phyloP scores from a whole-genome alignment of 2,888 invertebrate genomes.

The Sinodicranocentrus sp. region DNA sequence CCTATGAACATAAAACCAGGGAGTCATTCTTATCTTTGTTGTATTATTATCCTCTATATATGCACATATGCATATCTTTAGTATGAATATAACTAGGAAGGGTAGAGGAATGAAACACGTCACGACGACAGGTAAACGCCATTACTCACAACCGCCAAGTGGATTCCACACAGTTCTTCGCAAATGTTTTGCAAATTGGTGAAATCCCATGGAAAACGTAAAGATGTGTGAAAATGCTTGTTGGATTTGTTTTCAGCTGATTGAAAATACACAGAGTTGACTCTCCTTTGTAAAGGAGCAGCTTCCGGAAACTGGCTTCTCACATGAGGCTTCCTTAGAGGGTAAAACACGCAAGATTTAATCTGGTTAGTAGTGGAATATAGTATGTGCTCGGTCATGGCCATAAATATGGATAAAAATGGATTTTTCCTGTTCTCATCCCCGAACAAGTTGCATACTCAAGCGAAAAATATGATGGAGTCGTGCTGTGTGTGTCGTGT shows the following conservation, averaged over 20 bases:
- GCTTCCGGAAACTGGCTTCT: conserved; percentile 28
- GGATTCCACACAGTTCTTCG: conserved; percentile 42
- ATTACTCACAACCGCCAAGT: conserved; percentile 43
- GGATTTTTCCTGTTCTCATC: conserved; percentile 18
- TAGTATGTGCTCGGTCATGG: conserved; percentile 25
- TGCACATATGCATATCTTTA: background rate
- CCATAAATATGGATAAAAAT: conserved; percentile 30
- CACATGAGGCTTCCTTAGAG: conserved; percentile 9
- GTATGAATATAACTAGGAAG: background rate
- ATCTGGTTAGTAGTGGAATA: conserved; percentile 23
- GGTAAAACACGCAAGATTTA: conserved; percentile 21
- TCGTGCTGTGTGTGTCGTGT: conserved; percentile 12
- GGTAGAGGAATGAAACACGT: conserved; percentile 44
- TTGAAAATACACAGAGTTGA: conserved; percentile 38
- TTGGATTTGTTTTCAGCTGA: conserved; percentile 37
- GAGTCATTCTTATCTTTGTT: no score
- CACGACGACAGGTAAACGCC: conserved; percentile 54
- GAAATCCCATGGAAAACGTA: conserved; percentile 20
- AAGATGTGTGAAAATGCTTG: conserved; percentile 20
- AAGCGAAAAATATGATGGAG: conserved; percentile 16
- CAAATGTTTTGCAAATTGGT: conserved; percentile 63
- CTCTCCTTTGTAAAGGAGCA: background rate
- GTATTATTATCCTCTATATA: background rate
- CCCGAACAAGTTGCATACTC: conserved; percentile 18
- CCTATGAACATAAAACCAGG: no score